Base-by-base conservation (phyloP, 2,797 vertebrate genomes). In the Pipistrellus pygmaeus region DNA sequence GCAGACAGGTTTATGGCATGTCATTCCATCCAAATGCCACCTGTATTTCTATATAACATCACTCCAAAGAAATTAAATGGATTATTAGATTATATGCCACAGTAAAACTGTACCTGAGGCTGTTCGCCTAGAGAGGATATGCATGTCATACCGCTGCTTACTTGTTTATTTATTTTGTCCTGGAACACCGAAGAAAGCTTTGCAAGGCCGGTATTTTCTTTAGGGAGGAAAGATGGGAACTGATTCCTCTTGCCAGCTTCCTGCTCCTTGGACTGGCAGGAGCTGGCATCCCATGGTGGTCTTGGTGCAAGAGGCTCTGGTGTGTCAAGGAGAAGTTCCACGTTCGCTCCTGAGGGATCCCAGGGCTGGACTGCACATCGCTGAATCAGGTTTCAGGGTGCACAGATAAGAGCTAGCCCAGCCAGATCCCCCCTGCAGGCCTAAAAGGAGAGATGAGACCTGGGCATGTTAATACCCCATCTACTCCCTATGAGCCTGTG, bases 61-160 rank as follows among this genome's bases (percentile, higher is more conserved):
- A 94, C 96, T 94, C 92, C 95, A 95, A 97, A 97, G 95, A 97
- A 98, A 97, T 95, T 57, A 94, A 97, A 96, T 51, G 75, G 92
- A 77, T 90, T 96, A 91, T 97, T 97, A 96, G 95, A 96, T 97
- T 94, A 97, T 93, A 92, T 91, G 90, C 62, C 66, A 55, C 84
- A 94, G 91, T 96, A 90, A 98, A 95, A 96, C 91, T 38, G 48
- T 27, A 51, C 8, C 0, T 46, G 48, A 89, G 87, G 77, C 77
- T 83, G 60, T 94, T 96, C 94, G 78, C 87, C 89, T 93, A 75
- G 62, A 84, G 53, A 64, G n/a, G 85, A 71, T 60, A 27, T 6
- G 13, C 17, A 10, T 0, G 1, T 66, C 32, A 32, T 38, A 41
- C 32, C 95, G 72, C 0, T 5, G 85, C 12, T 9, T 18, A 30